Conservation (phyloP, 2,888 invertebrate species). For the Eulithis testata region DNA sequence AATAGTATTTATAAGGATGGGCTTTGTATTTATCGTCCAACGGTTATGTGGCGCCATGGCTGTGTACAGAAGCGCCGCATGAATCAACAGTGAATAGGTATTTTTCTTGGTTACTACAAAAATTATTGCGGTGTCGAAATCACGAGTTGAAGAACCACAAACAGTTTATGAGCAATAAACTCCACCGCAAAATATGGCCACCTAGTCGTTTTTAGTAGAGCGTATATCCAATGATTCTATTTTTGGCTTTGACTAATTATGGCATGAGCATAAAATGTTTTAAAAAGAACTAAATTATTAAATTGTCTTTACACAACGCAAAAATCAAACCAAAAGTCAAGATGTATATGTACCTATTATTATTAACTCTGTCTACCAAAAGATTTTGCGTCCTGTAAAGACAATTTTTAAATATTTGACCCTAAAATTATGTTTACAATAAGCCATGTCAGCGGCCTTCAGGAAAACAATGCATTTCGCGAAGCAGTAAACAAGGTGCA, state of each 20-base stretch:
- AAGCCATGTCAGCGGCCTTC: slow-evolving; percentile 15
- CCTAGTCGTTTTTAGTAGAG: neutral
- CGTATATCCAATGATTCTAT: neutral
- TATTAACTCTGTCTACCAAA: no score
- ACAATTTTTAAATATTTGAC: no score
- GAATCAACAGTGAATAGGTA: slow-evolving; percentile 28
- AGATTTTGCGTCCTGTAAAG: no score
- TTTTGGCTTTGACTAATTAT: slow-evolving; percentile 5
- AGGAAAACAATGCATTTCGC: slow-evolving; percentile 18
- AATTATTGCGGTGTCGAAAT: slow-evolving; percentile 15
- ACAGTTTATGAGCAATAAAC: slow-evolving; percentile 9
- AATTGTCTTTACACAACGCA: neutral
- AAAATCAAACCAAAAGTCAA: no score
- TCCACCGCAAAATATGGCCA: neutral
- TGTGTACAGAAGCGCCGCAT: slow-evolving; percentile 30
- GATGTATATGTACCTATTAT: no score
- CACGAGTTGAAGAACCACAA: slow-evolving; percentile 10
- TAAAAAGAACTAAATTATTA: neutral
- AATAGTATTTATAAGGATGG: slow-evolving; percentile 50
- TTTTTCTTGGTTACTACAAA: slow-evolving; percentile 25
- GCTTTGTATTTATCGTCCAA: slow-evolving; percentile 36
- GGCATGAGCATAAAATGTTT: neutral
- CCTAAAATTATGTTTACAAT: neutral
- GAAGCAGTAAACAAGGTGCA: slow-evolving; percentile 19
- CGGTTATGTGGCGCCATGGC: slow-evolving; percentile 31